A percentile compares a stretch with the other conserved stretches of the same genome.
Conservation (phyloP, 2,797 vertebrate genomes). For the Adelosebastes latens region DNA sequence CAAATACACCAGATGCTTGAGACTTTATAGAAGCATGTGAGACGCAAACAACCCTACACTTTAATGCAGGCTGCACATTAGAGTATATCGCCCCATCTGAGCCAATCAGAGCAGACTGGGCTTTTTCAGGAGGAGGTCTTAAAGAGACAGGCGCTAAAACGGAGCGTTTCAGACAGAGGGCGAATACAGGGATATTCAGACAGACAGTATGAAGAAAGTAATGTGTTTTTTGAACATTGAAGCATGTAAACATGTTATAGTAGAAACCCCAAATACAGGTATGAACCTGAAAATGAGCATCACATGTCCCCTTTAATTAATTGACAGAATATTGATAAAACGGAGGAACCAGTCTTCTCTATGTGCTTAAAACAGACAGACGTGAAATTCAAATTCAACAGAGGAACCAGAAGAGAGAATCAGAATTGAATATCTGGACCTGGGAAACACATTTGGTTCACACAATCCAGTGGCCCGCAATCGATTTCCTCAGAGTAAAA, state of each 20-base stretch:
- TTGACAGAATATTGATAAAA: background rate
- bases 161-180: too few species aligned
- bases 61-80: background rate
- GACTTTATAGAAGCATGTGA: background rate
- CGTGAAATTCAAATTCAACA: background rate
- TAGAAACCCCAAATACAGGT: too few species aligned
- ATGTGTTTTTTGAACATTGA: too few species aligned
- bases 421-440: background rate
- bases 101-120: too few species aligned
- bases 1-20: constrained; percentile 26
- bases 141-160: too few species aligned
- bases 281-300: too few species aligned
- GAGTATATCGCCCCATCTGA: too few species aligned
- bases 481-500: constrained; percentile 12
- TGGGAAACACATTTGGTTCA: constrained; percentile 10
- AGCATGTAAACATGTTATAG: too few species aligned
- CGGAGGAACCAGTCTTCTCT: background rate
- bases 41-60: background rate
- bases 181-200: too few species aligned
- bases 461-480: background rate
- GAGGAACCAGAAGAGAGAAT: background rate
- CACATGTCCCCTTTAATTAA: too few species aligned
- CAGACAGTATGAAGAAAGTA: too few species aligned
- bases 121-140: too few species aligned
- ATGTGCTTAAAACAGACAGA: background rate